These are phyloP conservation scores for Drosophila emarginata DNA, from an alignment of 2,888 invertebrate genomes.

Conservation along the genomic window DNA sequence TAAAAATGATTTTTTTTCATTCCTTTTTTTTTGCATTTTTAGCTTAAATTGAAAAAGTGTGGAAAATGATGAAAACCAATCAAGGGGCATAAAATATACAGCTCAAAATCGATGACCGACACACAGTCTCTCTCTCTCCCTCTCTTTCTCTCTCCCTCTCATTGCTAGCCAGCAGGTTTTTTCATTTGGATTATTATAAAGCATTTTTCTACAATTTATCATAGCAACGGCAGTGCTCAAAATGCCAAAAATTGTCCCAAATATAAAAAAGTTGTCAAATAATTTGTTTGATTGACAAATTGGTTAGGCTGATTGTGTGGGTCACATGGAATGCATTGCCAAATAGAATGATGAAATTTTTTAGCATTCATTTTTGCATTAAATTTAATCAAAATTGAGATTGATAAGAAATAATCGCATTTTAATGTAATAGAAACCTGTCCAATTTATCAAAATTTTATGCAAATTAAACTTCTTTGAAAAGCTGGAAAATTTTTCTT, in stretches of 20 bases:
- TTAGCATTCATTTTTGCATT: not conserved
- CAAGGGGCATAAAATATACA: conserved; percentile 19
- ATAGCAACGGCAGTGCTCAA: not conserved
- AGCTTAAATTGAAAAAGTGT: not conserved
- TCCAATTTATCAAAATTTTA: not conserved
- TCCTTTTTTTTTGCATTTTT: not conserved
- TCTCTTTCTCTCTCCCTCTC: too few species aligned
- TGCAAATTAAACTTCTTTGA: not conserved
- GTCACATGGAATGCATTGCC: not conserved
- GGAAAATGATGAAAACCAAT: conserved; percentile 20
- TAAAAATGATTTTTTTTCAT: not conserved
- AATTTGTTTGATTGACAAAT: conserved; percentile 12
- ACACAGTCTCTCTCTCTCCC: too few species aligned
- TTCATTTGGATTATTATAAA: not conserved
- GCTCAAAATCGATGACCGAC: not conserved
- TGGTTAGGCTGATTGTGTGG: not conserved
- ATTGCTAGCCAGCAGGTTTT: conserved; percentile 10
- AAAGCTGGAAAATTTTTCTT: not conserved
- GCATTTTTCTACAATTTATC: conserved; percentile 10
- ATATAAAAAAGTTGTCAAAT: conserved; percentile 2
- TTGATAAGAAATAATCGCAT: conserved; percentile 3
- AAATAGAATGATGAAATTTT: not conserved
- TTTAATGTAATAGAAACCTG: not conserved
- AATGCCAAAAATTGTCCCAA: conserved; percentile 10
- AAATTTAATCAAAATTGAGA: conserved; percentile 12